These are phyloP conservation scores for Lucinisca nassula DNA, from an alignment of 2,888 invertebrate genomes.

Conservation along the genomic window DNA sequence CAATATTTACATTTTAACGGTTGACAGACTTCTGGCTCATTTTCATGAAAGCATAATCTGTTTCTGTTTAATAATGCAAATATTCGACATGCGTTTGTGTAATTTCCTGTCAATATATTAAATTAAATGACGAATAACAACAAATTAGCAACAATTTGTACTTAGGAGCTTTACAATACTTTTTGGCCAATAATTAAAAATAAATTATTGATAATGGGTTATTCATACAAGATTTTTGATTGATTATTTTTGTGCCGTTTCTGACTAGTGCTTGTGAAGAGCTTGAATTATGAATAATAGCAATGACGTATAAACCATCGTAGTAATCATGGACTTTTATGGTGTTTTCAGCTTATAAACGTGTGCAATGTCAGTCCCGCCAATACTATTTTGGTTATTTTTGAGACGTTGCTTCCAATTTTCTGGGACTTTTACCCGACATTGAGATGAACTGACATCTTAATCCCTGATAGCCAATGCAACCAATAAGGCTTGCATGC, in stretches of 20 bases:
- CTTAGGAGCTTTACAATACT: neutral
- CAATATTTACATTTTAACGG: neutral
- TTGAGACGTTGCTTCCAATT: no score
- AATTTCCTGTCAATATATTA: neutral
- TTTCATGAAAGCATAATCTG: neutral
- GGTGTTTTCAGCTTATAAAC: no score
- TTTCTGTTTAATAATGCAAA: neutral
- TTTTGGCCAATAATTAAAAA: slow-evolving; percentile 3
- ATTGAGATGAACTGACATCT: no score
- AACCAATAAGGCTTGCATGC: no score
- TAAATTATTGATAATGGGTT: slow-evolving; percentile 4
- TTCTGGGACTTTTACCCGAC: no score
- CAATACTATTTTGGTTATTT: no score
- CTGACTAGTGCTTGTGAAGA: neutral
- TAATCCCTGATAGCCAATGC: no score
- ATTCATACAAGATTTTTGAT: neutral
- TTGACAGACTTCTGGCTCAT: neutral
- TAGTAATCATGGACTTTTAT: no score
- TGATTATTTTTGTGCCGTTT: neutral
- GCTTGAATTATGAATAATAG: neutral
- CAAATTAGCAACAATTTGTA: neutral
- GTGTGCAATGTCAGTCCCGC: no score
- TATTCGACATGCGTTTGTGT: neutral
- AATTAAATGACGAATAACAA: slow-evolving; percentile 1
- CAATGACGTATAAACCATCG: neutral